Evolutionary conservation across 2,113 vertebrate species (phyloP).

Genomic region (Phycodurus eques): DNA sequence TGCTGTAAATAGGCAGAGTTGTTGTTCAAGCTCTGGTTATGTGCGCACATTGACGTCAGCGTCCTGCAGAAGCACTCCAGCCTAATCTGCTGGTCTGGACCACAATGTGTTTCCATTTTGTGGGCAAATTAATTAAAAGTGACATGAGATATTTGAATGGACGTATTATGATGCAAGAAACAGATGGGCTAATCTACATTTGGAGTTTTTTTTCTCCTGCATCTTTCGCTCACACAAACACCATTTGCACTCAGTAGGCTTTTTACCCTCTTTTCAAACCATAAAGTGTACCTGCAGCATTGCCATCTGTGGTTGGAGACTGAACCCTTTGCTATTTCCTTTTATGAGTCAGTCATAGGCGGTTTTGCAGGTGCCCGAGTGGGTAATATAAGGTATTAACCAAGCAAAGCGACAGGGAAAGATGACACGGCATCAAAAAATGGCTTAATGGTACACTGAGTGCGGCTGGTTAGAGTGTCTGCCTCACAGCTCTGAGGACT

Average conservation of each 20-base stretch:
- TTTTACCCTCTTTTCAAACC: constrained; percentile 30
- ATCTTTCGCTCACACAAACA: constrained; percentile 1
- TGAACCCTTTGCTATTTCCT: constrained; percentile 18
- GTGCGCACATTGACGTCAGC: constrained; percentile 22
- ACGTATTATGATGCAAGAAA: constrained; percentile 45
- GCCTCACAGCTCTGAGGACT: too few species aligned
- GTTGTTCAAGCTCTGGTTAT: constrained; percentile 18
- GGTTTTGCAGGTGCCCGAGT: constrained; percentile 16
- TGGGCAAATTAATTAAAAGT: constrained; percentile 52
- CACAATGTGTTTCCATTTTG: constrained; percentile 38
- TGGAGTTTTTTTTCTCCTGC: constrained; percentile 3
- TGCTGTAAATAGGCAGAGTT: constrained; percentile 20
- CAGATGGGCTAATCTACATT: constrained; percentile 54
- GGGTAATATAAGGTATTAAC: constrained; percentile 23
- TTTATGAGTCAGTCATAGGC: constrained; percentile 23
- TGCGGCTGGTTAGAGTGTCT: background rate
- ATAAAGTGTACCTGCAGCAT: constrained; percentile 18
- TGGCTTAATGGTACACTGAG: constrained; percentile 18
- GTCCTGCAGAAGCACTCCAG: constrained; percentile 49
- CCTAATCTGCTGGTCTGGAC: constrained; percentile 29
- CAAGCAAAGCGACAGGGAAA: constrained; percentile 19
- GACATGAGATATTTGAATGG: constrained; percentile 46
- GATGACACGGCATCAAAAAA: constrained; percentile 19
- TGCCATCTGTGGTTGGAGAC: constrained; percentile 32
- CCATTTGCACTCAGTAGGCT: constrained; percentile 20